Evolutionary conservation across 2,888 invertebrate species (phyloP).

Genomic region (Cephalotes varians): DNA sequence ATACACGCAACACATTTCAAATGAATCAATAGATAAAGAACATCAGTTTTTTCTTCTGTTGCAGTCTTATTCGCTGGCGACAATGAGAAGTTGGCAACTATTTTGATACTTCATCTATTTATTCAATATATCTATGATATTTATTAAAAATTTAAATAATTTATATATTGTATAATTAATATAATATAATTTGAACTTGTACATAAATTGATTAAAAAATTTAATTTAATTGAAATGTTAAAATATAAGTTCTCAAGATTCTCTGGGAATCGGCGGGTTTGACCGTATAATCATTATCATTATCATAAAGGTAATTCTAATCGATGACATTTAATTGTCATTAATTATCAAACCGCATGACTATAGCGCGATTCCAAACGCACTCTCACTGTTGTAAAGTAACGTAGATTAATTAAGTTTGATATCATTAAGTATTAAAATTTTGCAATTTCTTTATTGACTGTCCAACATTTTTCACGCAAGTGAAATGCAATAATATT

Average conservation of each 20-base stretch:
- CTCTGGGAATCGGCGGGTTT: slow-evolving; percentile 25
- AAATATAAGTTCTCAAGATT: background rate
- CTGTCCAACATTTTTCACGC: background rate
- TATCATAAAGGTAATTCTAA: background rate
- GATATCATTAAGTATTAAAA: slow-evolving; percentile 27
- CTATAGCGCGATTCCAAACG: background rate
- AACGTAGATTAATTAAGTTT: slow-evolving; percentile 43
- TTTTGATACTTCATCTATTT: too few relatives aligned
- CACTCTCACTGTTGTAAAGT: slow-evolving; percentile 23
- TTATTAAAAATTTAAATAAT: background rate
- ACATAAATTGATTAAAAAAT: slow-evolving; percentile 8
- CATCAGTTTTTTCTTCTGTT: too few relatives aligned
- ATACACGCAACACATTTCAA: too few relatives aligned
- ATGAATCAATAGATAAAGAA: too few relatives aligned
- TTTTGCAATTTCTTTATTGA: slow-evolving; percentile 6
- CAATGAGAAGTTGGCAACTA: too few relatives aligned
- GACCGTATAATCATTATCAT: slow-evolving; percentile 5
- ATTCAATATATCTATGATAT: too few relatives aligned
- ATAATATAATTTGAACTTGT: slow-evolving; percentile 7
- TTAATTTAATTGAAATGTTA: slow-evolving; percentile 1
- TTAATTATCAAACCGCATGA: slow-evolving; percentile 4
- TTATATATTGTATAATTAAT: background rate
- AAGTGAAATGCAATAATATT: slow-evolving; percentile 27
- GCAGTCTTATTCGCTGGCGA: too few relatives aligned
- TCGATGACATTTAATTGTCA: slow-evolving; percentile 12